Percentiles rank a stretch among this genome's conserved stretches.
Conservation (phyloP, 2,888 invertebrate species). For the Iselma pallidipennis region DNA sequence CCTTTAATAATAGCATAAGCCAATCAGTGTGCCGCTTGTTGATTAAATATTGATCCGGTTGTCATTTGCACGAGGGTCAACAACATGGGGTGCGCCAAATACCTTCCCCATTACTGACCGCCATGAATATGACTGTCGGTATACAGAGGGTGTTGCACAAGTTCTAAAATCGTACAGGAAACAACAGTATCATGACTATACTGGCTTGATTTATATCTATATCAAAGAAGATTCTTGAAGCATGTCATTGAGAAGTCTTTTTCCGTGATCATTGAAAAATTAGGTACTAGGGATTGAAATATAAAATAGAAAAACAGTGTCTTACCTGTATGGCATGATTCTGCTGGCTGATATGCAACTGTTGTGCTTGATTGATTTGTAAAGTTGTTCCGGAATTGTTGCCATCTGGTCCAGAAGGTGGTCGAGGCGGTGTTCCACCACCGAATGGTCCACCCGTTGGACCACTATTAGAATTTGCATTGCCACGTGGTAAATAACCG, state of each 20-base stretch:
- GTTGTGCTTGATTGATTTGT: slow-evolving; percentile 87
- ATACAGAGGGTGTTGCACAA: too few species aligned
- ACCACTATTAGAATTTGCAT: slow-evolving; percentile 14
- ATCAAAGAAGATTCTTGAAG: too few species aligned
- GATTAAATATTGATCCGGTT: slow-evolving; percentile 51
- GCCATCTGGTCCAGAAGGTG: slow-evolving; percentile 58
- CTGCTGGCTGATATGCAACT: slow-evolving; percentile 83
- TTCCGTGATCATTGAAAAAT: too few species aligned
- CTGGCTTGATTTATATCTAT: too few species aligned
- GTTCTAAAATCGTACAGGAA: too few species aligned
- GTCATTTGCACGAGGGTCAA: slow-evolving; percentile 47
- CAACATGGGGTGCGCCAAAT: slow-evolving; percentile 35
- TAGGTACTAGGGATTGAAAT: neutral
- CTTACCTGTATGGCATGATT: slow-evolving; percentile 77
- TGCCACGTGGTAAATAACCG: slow-evolving; percentile 52
- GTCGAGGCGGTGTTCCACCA: slow-evolving; percentile 59
- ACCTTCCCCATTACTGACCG: slow-evolving; percentile 21
- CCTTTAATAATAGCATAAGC: slow-evolving; percentile 39
- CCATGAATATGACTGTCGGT: neutral
- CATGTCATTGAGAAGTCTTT: too few species aligned
- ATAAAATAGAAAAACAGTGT: slow-evolving; percentile 17
- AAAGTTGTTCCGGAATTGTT: slow-evolving; percentile 60
- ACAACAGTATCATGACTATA: too few species aligned
- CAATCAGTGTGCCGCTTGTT: slow-evolving; percentile 46
- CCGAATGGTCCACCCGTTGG: slow-evolving; percentile 39